Base-by-base conservation (phyloP, 1,140 invertebrate genomes). In the Pantala flavescens region DNA sequence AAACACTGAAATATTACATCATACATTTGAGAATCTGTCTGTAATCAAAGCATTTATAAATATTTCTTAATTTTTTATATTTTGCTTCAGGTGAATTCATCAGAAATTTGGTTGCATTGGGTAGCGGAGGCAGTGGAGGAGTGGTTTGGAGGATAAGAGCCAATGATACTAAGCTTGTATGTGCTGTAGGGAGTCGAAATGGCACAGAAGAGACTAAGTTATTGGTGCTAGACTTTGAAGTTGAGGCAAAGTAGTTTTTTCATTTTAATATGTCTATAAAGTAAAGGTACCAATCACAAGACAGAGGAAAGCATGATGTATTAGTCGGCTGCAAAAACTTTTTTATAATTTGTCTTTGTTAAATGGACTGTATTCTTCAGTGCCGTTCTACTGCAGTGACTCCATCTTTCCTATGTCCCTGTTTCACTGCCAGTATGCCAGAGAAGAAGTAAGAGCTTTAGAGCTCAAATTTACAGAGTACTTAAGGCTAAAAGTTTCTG, bases 181-280 rank as follows among this genome's bases (percentile, higher is more conserved):
- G 97, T 85, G 97, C 98, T 0, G 97, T 99, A 3, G 98, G 98
- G 71, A 98, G 95, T 78, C 88, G 98, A 14, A 99, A 99, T 81
- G 96, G 97, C 24, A 99, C 97, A 0, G 98, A 99, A 84, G 97
- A 99, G 84, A 99, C 98, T 0, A 99, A 99, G 84, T 87, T 99
- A 11, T 88, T 99, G 76, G 96, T 99, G 14, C 86, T 99, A 73
- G 96, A 99, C 84, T 99, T 99, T 85, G 96, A 98, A 83, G 91
- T 94, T 70, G 93, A 96, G 72, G 76, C 78, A 19, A 76, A 76
- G 49, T 63, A 19, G 28, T 9, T 36, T 36, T n/a, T 36, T 36
- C 2, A 36, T 36, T 5, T 36, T 5, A 36, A 36, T 36, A 5
- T 9, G 28, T 36, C 28, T 36, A 5, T 36, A 36, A 36, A 36